Base-by-base conservation (phyloP, 2,113 vertebrate genomes). In the Pterophyllum scalare region DNA sequence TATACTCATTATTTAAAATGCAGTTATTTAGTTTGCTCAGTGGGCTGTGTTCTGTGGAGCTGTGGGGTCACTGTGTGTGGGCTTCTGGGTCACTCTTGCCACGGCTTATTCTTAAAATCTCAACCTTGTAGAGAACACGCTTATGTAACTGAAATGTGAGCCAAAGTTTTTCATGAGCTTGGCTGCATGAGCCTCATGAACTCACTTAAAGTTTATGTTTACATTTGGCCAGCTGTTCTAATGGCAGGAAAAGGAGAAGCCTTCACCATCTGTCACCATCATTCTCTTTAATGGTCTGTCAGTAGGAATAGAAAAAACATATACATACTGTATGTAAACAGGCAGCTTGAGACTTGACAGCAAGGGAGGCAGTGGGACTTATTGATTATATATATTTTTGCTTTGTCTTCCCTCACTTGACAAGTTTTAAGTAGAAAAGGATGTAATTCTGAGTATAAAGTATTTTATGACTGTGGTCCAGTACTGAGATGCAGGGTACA, bases 131-230 rank as follows among this genome's bases (percentile, higher is more conserved):
- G 40, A 12, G 9, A 49, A 49, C 26, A 49, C 15, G 24, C 15
- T 28, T 28, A 20, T 70, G 40, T 28, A 49, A 70, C 64, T 20
- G 7, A 49, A 49, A 70, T 49, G 28, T 28, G 40, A 7, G 5
- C 64, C 0, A 1, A 38, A 49, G 6, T 28, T 46, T 15, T 4
- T 49, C 46, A 22, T 46, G 46, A 46, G 8, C 17, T 13, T 46
- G 8, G 38, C 46, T 0, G 5, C 38, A 49, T 46, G 24, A 26
- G n/a, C 13, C 13, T n/a, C 35, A 0, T 7, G 43, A 46, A 0
- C n/a, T 26, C 64, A 46, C 8, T 67, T 11, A 26, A 67, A 49
- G 22, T 67, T 46, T 49, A 1, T 70, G 22, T 49, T 0, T 20
- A 28, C 9, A 49, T 70, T 70, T 12, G 40, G 40, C 40, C 40